These are phyloP conservation scores for Mastomys natalensis DNA, from an alignment of 2,113 vertebrate genomes.

Conservation along the genomic window DNA sequence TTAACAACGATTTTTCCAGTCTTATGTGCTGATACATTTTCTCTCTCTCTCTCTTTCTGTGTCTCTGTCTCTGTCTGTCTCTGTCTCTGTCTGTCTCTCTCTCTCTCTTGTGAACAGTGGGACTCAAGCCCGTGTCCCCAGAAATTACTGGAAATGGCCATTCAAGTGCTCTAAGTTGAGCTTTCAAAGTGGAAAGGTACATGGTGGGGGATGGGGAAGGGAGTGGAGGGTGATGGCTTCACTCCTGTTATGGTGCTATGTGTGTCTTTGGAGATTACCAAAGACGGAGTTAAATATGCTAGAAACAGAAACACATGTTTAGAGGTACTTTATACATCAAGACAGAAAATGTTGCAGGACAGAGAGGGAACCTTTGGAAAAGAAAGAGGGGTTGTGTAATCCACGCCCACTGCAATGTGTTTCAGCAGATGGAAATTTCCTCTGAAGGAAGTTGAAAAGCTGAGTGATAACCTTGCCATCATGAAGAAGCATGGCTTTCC, in stretches of 20 bases:
- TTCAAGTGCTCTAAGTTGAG: background rate
- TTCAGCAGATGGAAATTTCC: background rate
- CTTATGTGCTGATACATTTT: background rate
- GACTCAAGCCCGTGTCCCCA: background rate
- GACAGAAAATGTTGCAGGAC: background rate
- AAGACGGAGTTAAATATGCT: background rate
- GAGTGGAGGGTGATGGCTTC: background rate
- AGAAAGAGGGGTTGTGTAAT: background rate
- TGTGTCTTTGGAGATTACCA: background rate
- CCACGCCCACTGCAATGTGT: background rate
- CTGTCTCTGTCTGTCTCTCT: too few species aligned
- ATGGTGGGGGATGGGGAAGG: background rate
- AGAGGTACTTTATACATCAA: background rate
- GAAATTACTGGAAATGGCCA: background rate
- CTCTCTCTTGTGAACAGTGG: background rate
- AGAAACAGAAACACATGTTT: background rate
- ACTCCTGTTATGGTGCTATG: background rate
- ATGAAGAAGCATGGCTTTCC: background rate
- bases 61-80: too few species aligned
- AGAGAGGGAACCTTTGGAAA: background rate
- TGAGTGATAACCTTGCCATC: background rate
- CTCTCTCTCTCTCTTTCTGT: too few species aligned
- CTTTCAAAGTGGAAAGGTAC: background rate
- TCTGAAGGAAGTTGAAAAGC: background rate
- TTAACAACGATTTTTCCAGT: background rate